Evolutionary conservation across 2,113 vertebrate genomes (phyloP).

Genomic region (Ceuthmochares aereus): DNA sequence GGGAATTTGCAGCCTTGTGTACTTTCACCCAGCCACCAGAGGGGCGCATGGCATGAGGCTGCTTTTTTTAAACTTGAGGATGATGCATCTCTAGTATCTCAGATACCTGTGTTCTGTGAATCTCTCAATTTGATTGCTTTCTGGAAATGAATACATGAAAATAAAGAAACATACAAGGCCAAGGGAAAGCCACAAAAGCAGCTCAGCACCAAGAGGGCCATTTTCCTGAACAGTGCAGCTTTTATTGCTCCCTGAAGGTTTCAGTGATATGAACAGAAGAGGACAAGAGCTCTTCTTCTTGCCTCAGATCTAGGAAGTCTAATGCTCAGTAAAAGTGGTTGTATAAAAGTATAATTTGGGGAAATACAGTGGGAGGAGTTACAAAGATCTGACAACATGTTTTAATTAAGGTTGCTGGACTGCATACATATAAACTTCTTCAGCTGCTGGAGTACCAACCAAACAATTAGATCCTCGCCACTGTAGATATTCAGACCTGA

Average conservation of each 20-base stretch:
- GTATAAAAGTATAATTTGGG: background rate
- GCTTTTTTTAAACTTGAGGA: background rate
- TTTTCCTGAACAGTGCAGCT: background rate
- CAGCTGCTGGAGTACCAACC: background rate
- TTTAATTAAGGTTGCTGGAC: background rate
- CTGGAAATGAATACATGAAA: background rate
- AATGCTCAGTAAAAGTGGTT: background rate
- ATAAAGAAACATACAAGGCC: background rate
- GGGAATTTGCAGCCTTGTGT: background rate
- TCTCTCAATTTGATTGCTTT: background rate
- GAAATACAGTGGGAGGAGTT: background rate
- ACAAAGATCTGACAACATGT: background rate
- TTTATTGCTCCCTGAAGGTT: background rate
- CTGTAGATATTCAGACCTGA: background rate
- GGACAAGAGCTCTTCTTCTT: background rate
- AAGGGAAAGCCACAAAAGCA: background rate
- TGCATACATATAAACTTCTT: background rate
- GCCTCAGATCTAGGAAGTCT: background rate
- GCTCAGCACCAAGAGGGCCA: background rate
- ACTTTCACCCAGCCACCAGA: background rate
- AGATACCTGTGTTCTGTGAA: background rate
- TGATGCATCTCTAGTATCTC: background rate
- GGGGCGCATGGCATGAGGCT: background rate
- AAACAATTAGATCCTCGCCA: background rate
- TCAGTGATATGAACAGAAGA: background rate